Conservation (phyloP, 1,140 invertebrate species). For the Euglossa dilemma region DNA sequence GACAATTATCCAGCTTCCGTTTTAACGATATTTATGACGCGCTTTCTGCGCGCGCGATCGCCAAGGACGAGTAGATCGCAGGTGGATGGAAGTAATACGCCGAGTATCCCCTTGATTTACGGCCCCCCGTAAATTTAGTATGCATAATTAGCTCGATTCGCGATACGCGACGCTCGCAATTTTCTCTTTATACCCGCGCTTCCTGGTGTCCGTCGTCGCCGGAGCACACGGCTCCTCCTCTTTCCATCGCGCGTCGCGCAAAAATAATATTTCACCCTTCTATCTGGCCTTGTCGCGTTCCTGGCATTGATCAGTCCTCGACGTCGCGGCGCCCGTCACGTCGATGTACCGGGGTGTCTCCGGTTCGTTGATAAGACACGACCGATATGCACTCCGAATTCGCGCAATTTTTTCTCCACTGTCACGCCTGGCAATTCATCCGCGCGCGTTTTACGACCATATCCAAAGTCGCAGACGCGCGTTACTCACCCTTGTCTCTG, state of each 20-base stretch:
- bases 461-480: too few relatives aligned
- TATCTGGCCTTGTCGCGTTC: conserved; percentile 39
- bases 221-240: background rate
- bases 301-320: conserved; percentile 56
- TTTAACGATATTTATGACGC: conserved; percentile 15
- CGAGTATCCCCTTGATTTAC: conserved; percentile 13
- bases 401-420: background rate
- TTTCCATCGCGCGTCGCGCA: background rate
- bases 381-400: background rate
- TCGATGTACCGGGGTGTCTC: conserved; percentile 16
- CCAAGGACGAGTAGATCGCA: background rate
- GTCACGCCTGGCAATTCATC: background rate
- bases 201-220: background rate
- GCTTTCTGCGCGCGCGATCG: background rate
- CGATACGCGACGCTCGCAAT: background rate
- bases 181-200: conserved; percentile 3
- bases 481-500: too few relatives aligned
- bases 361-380: conserved; percentile 33
- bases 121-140: conserved; percentile 19
- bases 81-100: conserved; percentile 29
- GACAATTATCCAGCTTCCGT: conserved; percentile 23
- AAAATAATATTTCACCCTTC: conserved; percentile 61
- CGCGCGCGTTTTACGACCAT: too few relatives aligned
- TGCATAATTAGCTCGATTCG: conserved; percentile 32
- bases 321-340: background rate